Percentiles rank a stretch among this genome's conserved stretches.
Conservation (phyloP, 2,888 invertebrate species). For the Sinohyriopsis cumingii region DNA sequence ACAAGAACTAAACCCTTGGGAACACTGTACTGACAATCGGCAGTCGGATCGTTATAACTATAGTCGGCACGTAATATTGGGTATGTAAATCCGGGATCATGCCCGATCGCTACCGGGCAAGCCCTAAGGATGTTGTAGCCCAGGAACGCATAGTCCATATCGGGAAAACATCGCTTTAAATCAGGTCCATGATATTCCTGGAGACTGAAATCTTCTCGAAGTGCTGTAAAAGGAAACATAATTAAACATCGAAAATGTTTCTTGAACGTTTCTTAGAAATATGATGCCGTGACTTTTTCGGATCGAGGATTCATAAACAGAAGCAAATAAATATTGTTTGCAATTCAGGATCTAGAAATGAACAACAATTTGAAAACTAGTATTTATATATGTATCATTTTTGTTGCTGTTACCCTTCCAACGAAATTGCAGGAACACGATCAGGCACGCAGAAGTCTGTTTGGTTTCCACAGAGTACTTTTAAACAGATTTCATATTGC, state of each 20-base stretch:
- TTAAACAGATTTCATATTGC: too few relatives aligned
- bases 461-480: too few relatives aligned
- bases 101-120: conserved; percentile 20
- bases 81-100: conserved; percentile 31
- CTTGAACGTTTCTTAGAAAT: too few relatives aligned
- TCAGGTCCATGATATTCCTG: conserved; percentile 19
- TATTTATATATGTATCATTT: too few relatives aligned
- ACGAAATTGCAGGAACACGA: too few relatives aligned
- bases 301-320: too few relatives aligned
- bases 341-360: too few relatives aligned
- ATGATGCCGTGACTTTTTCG: too few relatives aligned
- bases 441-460: too few relatives aligned
- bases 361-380: too few relatives aligned
- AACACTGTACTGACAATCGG: conserved; percentile 7
- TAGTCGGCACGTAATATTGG: conserved; percentile 30
- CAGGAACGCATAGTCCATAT: conserved; percentile 25
- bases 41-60: not conserved
- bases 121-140: conserved; percentile 26
- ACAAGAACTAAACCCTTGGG: conserved; percentile 16
- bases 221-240: conserved; percentile 5
- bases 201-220: conserved; percentile 14
- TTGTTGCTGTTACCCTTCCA: too few relatives aligned
- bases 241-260: not conserved
- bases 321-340: too few relatives aligned
- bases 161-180: conserved; percentile 23